Evolutionary conservation across 92 coral and sea anemone genomes (phyloP).

Genomic region (Zoanthus solanderi): DNA sequence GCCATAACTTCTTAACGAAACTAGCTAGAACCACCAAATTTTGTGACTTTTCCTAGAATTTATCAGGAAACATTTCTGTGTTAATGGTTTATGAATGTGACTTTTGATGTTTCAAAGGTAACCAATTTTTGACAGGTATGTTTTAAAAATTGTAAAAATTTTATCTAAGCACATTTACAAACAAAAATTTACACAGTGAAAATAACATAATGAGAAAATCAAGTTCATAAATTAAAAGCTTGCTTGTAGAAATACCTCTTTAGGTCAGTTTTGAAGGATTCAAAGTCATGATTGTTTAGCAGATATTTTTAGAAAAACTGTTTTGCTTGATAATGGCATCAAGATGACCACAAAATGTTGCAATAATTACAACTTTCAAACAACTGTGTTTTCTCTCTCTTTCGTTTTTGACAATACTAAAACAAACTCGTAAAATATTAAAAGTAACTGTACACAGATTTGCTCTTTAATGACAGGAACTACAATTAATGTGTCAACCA

Average conservation of each 20-base stretch:
- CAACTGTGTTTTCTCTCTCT: conserved; percentile 15
- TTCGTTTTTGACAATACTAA: conserved; percentile 9
- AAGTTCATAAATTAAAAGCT: conserved; percentile 5
- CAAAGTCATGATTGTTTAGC: conserved; percentile 11
- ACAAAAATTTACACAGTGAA: conserved; percentile 3
- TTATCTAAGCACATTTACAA: conserved; percentile 9
- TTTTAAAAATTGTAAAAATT: conserved; percentile 9
- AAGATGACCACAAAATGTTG: conserved; percentile 10
- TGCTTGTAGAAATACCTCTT: conserved; percentile 8
- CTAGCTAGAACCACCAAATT: conserved; percentile 12
- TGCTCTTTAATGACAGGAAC: conserved; percentile 12
- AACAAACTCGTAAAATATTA: conserved; percentile 1
- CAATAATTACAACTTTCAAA: conserved; percentile 12
- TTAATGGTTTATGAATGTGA: background rate
- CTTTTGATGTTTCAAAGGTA: conserved; percentile 13
- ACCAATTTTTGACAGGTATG: conserved; percentile 8
- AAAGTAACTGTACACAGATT: conserved; percentile 13
- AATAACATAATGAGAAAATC: conserved; percentile 8
- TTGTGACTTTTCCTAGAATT: conserved; percentile 13
- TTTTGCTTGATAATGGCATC: conserved; percentile 14
- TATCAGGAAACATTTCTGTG: conserved; percentile 11
- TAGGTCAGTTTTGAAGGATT: conserved; percentile 8
- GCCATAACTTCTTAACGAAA: conserved; percentile 8
- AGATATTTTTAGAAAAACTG: conserved; percentile 9
- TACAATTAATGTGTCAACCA: conserved; percentile 10